Percentiles rank a stretch among this genome's conserved stretches.
These are phyloP conservation scores for Drosophila paulistorum DNA, from an alignment of 1,140 invertebrate genomes.

Conservation along the genomic window DNA sequence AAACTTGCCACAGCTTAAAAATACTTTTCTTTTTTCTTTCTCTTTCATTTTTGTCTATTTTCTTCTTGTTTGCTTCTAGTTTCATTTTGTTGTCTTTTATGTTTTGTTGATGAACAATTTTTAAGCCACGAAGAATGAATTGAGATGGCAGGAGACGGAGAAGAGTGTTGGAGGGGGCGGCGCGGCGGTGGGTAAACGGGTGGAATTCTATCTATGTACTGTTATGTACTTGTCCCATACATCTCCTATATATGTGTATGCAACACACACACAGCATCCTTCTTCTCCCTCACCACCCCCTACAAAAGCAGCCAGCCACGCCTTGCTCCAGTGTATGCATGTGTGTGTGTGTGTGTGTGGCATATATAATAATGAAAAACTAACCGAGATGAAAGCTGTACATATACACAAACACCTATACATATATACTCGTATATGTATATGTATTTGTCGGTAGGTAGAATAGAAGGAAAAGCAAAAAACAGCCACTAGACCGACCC, in stretches of 20 bases:
- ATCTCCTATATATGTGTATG: not conserved
- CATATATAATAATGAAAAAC: conserved; percentile 10
- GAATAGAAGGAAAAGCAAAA: not conserved
- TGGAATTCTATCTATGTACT: conserved; percentile 39
- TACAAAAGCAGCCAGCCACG: conserved; percentile 36
- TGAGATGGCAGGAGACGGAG: not conserved
- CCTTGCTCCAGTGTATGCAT: conserved; percentile 27
- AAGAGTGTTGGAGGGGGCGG: not conserved
- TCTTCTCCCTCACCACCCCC: conserved; percentile 2
- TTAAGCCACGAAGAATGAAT: not conserved
- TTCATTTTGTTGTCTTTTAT: not conserved
- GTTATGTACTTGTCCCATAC: conserved; percentile 45
- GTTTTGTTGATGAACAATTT: conserved; percentile 3
- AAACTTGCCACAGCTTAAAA: conserved; percentile 6
- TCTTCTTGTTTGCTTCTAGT: not conserved
- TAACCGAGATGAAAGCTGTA: conserved; percentile 3
- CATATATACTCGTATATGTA: not conserved
- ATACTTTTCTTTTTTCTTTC: not conserved
- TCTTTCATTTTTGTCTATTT: not conserved
- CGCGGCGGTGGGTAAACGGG: not conserved
- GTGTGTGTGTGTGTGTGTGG: conserved; percentile 3
- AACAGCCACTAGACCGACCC: conserved; percentile 7
- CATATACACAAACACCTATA: not conserved
- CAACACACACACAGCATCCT: conserved; percentile 24
- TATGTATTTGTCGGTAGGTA: not conserved